Base-by-base conservation (phyloP, 2,888 invertebrate species). In the Drosophila merina region DNA sequence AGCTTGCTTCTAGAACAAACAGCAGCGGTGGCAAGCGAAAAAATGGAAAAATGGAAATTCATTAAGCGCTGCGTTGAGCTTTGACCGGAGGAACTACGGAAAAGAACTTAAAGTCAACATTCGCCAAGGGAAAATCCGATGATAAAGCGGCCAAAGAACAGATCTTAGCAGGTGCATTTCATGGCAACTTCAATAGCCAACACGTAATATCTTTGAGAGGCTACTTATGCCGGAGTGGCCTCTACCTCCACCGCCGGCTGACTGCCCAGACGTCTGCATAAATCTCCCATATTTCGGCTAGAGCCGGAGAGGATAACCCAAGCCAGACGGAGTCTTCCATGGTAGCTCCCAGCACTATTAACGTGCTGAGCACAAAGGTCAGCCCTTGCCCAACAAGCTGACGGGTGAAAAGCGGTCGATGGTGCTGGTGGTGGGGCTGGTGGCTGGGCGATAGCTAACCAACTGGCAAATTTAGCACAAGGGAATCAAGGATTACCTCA, bases 151-250 rank as follows among this genome's bases (percentile, higher is more conserved):
- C 20, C 26, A 58, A 59, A 36, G 45, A 60, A 52, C 52, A 54
- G 50, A 31, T 45, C 51, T 57, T 50, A 55, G 68, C 70, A 79
- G 80, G 76, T 86, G 83, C 77, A 75, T 67, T 76, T 79, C 73
- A 57, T 74, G 71, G 63, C 74, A 75, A 64, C 74, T 77, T 20
- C 38, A 49, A 79, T 75, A 71, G 79, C 82, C 66, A 82, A 79
- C 83, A 82, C 77, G 86, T 82, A 81, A 73, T 77, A 74, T 81
- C 77, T 74, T 77, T 69, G 72, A 85, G 75, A 75, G 73, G 85
- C 82, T 82, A 79, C 85, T 84, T 81, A 81, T 71, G 52, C 45
- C 28, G 31, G 36, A 60, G 60, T 60, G 55, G 60, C 47, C 70
- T 26, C 52, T 30, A 30, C 68, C 47, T 40, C 36, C 49, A 7